Conservation (phyloP, 2,797 vertebrate species). For the Syngnathus acus region DNA sequence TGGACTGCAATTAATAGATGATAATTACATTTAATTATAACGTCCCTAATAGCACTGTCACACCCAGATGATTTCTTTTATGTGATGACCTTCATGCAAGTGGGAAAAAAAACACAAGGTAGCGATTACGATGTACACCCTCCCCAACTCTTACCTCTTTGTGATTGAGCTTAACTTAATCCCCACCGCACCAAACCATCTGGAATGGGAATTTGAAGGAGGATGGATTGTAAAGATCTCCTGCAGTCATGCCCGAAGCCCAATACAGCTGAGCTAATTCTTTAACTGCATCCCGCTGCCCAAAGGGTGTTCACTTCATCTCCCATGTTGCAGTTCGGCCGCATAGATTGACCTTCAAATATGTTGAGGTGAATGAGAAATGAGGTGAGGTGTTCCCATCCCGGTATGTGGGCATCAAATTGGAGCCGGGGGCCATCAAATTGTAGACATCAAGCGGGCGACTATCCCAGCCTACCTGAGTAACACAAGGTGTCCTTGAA, state of each 20-base stretch:
- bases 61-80: conserved; percentile 8
- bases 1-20: background rate
- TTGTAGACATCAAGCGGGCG: conserved; percentile 42
- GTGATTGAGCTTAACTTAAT: conserved; percentile 23
- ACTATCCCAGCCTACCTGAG: conserved; percentile 37
- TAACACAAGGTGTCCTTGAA: conserved; percentile 62
- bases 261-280: conserved; percentile 37
- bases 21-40: background rate
- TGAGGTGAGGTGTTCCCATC: conserved; percentile 28
- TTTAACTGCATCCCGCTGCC: conserved; percentile 37
- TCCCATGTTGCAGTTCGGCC: conserved; percentile 31
- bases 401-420: conserved; percentile 45
- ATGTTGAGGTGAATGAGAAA: conserved; percentile 18
- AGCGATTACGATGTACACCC: conserved; percentile 14
- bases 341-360: conserved; percentile 62
- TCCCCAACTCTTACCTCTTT: conserved; percentile 22
- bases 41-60: background rate
- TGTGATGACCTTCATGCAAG: conserved; percentile 17
- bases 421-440: conserved; percentile 57
- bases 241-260: conserved; percentile 37
- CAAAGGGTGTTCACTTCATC: conserved; percentile 34
- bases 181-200: conserved; percentile 50
- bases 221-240: conserved; percentile 31
- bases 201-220: conserved; percentile 49
- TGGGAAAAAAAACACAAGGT: conserved; percentile 12